Base-by-base conservation (phyloP, 2,888 invertebrate species). In the Diloba caeruleocephala region DNA sequence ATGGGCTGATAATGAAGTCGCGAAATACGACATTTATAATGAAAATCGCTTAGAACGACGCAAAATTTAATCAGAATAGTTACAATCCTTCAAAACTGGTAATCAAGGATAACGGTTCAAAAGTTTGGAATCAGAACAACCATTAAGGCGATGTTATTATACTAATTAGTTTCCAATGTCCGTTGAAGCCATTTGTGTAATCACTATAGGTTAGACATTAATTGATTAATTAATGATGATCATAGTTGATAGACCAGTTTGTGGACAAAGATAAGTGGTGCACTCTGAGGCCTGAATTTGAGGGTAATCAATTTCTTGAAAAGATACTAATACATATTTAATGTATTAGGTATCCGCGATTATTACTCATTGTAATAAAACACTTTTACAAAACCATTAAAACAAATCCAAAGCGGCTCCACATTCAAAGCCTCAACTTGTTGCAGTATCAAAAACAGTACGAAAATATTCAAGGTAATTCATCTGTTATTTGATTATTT, bases 161-260 rank as follows among this genome's bases (percentile, higher is more conserved):
- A 10, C 43, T 50, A 63, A 64, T 69, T 63, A 56, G 48, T 56
- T 59, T 59, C 28, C 48, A 12, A 65, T 61, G 54, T 52, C 59
- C 44, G 38, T 53, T 26, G 28, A 43, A 52, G 25, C 38, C 46
- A 49, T 53, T 56, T 36, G 21, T 25, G 32, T 51, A 48, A 48
- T 39, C 28, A 57, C n/a, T n/a, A n/a, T 39, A 29, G 12, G 15
- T 10, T 19, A 14, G 36, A 39, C 38, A 4, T 1, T 48, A 55
- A 63, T 54, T 68, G 51, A 63, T 58, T 49, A 50, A 15, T 12
- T 36, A 50, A 68, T 62, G 26, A 14, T 58, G 42, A 58, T 68
- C 32, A 58, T 69, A 32, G 23, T 17, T 32, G 12, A 44, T 39
- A 33, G 45, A 50, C 36, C 44, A 36, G 54, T 26, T 50, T 34